These are phyloP conservation scores for Pocota personata DNA, from an alignment of 2,888 invertebrate genomes.

Conservation along the genomic window DNA sequence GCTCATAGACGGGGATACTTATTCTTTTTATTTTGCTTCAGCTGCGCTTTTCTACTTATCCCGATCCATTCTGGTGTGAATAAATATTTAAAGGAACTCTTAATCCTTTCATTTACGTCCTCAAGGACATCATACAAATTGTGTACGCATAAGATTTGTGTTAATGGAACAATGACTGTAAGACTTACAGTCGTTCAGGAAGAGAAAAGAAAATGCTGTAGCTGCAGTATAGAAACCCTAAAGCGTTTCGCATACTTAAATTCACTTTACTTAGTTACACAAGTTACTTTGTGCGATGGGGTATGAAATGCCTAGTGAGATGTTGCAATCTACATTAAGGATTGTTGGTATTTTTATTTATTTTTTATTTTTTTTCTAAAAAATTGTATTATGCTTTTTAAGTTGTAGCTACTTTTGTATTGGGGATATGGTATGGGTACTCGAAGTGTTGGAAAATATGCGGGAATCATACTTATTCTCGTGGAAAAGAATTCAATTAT, in stretches of 20 bases:
- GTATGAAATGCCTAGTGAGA: neutral
- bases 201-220: slow-evolving; percentile 18
- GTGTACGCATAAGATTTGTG: slow-evolving; percentile 52
- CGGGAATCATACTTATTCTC: no score
- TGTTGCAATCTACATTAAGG: slow-evolving; percentile 3
- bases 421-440: no score
- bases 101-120: slow-evolving; percentile 21
- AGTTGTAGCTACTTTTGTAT: no score
- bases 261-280: slow-evolving; percentile 11
- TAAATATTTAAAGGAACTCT: slow-evolving; percentile 41
- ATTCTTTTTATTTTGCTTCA: neutral
- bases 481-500: no score
- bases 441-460: no score
- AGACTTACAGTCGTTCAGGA: slow-evolving; percentile 5
- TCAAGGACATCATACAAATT: slow-evolving; percentile 52
- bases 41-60: neutral
- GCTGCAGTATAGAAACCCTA: slow-evolving; percentile 19
- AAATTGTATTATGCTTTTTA: no score
- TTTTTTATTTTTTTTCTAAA: no score
- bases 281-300: neutral
- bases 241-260: slow-evolving; percentile 44
- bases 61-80: slow-evolving; percentile 12
- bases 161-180: slow-evolving; percentile 60
- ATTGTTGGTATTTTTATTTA: neutral
- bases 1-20: neutral